Percentiles rank a stretch among this genome's conserved stretches.
phyloP scores from a whole-genome alignment of 2,113 vertebrate genomes.

The Scomber scombrus region DNA sequence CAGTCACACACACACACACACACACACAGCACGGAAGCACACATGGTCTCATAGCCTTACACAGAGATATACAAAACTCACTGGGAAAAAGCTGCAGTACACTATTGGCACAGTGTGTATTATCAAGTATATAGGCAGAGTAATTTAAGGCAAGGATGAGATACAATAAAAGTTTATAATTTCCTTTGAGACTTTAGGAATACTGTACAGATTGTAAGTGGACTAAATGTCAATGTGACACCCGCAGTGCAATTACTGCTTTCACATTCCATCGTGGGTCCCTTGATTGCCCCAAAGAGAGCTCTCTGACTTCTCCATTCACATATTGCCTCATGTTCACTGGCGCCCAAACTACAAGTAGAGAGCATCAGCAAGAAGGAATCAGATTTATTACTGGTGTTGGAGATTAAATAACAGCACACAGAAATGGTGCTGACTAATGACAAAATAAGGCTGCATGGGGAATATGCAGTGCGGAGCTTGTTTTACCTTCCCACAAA shows the following conservation, averaged over 20 bases:
- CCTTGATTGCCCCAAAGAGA: slow-evolving; percentile 47
- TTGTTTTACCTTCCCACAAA: slow-evolving; percentile 54
- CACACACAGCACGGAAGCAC: too few relatives aligned
- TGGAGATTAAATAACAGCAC: slow-evolving; percentile 61
- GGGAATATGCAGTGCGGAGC: slow-evolving; percentile 25
- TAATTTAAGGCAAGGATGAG: neutral
- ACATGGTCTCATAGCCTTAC: neutral
- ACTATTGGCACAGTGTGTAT: neutral
- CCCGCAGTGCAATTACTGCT: slow-evolving; percentile 45
- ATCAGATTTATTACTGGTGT: slow-evolving; percentile 63
- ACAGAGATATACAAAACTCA: neutral
- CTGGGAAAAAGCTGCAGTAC: neutral
- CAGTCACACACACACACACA: neutral
- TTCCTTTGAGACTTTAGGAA: slow-evolving; percentile 11
- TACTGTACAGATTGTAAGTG: slow-evolving; percentile 13
- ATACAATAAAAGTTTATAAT: slow-evolving; percentile 26
- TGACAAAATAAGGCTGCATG: slow-evolving; percentile 25
- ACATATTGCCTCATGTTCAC: slow-evolving; percentile 31
- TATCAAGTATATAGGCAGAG: neutral
- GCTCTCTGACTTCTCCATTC: slow-evolving; percentile 40
- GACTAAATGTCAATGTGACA: slow-evolving; percentile 44
- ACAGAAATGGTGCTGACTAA: slow-evolving; percentile 63
- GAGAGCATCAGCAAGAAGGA: slow-evolving; percentile 31
- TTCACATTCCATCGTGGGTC: slow-evolving; percentile 22
- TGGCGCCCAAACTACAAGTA: slow-evolving; percentile 27